phyloP scores from a whole-genome alignment of 2,797 vertebrate species.

The Avahi laniger region DNA sequence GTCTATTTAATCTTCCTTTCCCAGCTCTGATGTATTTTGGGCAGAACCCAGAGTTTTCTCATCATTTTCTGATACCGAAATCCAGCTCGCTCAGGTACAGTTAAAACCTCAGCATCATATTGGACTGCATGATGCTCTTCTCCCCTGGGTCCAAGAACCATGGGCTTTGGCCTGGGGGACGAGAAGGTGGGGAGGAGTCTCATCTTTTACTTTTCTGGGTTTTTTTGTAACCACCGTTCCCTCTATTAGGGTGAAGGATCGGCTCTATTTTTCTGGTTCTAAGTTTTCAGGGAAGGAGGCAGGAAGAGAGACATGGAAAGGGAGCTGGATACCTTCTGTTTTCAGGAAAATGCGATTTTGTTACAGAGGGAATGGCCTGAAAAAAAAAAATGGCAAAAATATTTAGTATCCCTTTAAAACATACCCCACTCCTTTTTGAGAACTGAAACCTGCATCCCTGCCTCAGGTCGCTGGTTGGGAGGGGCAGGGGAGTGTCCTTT shows the following conservation, averaged over 20 bases:
- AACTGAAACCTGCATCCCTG: too few relatives aligned
- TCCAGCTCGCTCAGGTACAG: neutral
- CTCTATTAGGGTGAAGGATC: too few relatives aligned
- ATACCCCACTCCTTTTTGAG: too few relatives aligned
- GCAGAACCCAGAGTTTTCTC: neutral
- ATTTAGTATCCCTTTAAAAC: too few relatives aligned
- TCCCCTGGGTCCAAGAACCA: accelerated
- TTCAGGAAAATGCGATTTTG: neutral
- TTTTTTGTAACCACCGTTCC: too few relatives aligned
- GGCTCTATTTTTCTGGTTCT: neutral
- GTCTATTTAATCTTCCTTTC: neutral
- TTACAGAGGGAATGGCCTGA: too few relatives aligned
- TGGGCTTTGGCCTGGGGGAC: neutral
- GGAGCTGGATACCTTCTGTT: accelerated
- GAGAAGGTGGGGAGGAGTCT: too few relatives aligned
- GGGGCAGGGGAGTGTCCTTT: too few relatives aligned
- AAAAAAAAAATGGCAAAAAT: too few relatives aligned
- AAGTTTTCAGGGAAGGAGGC: neutral
- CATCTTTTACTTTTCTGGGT: neutral
- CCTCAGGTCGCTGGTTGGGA: too few relatives aligned
- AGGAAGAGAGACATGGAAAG: neutral
- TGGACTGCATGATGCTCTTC: neutral
- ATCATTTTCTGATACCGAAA: neutral
- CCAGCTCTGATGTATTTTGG: neutral
- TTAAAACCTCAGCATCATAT: neutral